Base-by-base conservation (phyloP, 2,113 vertebrate genomes). In the Pachyramphus minor region DNA sequence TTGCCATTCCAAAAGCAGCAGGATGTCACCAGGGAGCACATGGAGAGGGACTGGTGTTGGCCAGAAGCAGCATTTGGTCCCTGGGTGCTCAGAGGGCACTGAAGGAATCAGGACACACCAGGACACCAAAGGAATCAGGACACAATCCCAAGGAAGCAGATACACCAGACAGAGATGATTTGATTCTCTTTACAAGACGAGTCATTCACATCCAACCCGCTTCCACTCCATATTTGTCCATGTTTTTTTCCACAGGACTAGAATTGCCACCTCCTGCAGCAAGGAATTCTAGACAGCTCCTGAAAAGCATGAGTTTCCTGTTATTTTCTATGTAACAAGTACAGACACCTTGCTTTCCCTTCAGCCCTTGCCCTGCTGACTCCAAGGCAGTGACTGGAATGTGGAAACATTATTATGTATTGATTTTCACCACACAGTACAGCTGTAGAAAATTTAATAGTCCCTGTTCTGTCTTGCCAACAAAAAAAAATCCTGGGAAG, bases 141-240 rank as follows among this genome's bases (percentile, higher is more conserved):
- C 25, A 21, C 35, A 3, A 66, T 27, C 56, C 79, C 11, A 0
- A 11, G 49, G 72, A 18, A 5, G 27, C 15, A 22, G 27, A 2
- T 7, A 3, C 1, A 9, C 39, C 5, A 21, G 11, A 0, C 3
- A 2, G 31, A 27, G 69, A 25, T 21, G 37, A 22, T 42, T 10
- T 42, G 45, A 56, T 60, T 1, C 22, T 5, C 5, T 4, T n/a
- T 53, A 42, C 64, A n/a, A 30, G 52, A 11, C 0, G 5, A 31
- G 42, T 3, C n/a, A 3, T 13, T 55, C 69, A 5, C 33, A 18
- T 15, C 85, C 50, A 66, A 14, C 33, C 44, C 41, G 33, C 30
- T 79, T 42, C 77, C 45, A 30, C 22, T 50, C 1, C 0, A 0
- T 4, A 4, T 25, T 30, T 28, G 6, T 55, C 42, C 25, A 1